Base-by-base conservation (phyloP, 2,113 vertebrate species). In the Microtus ochrogaster region DNA sequence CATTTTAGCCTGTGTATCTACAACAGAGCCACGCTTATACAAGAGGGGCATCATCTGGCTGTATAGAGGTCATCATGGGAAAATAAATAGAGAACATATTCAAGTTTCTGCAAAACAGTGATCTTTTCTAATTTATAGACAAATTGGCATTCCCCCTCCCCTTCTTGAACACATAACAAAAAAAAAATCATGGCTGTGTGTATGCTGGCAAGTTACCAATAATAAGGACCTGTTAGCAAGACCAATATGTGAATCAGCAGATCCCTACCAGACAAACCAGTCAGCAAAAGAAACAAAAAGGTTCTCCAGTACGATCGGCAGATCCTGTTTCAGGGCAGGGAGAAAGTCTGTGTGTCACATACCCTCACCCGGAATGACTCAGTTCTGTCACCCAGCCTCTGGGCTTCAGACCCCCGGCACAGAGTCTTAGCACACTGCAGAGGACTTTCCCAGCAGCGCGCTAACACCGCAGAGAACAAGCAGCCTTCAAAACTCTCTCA, bases 401-500 rank as follows among this genome's bases (percentile, higher is more conserved):
- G 19, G 36, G 58, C 74, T 91, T 91, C 3, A 19, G 49, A 44
- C 44, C 68, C n/a, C 68, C 77, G 91, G 78, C 55, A 58, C 74
- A 26, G 84, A 33, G 87, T 92, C 87, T 72, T 84, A 68, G 89
- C 39, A 77, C 2, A 11, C 19, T 4, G 5, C 44, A 49, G 44
- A 89, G 39, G 72, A 79, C 66, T 72, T 79, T 89, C 81, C 55
- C 73, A 77, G 94, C 52, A 86, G 65, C 28, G 92, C 22, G 30
- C 85, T 95, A 93, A 92, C 77, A 26, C 92, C 82, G 33, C 52
- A 91, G 47, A 86, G 73, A 92, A 90, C 86, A 63, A 68, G 33
- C 81, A 96, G 73, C 61, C 77, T 87, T 55, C 22, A 36, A 95
- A 92, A 94, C 55, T 61, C 63, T 33, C 83, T 84, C 74, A 74